Evolutionary conservation across 2,888 invertebrate genomes (phyloP).

Genomic region (Artemia sinica): DNA sequence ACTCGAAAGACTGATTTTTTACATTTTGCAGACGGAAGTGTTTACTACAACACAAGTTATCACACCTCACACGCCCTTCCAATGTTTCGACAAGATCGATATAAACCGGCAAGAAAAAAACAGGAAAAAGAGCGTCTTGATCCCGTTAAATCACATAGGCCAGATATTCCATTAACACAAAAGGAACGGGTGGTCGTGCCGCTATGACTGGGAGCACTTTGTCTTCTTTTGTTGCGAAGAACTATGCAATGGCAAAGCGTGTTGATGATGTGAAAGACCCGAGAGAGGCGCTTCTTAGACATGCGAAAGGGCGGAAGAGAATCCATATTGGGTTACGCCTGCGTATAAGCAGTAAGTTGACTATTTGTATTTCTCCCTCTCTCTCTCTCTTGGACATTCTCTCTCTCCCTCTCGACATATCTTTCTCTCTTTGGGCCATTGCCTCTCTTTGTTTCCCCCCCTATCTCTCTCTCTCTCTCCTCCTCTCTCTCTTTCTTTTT

Average conservation of each 20-base stretch:
- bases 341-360: conserved; percentile 50
- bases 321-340: conserved; percentile 90
- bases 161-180: conserved; percentile 39
- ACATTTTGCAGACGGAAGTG: conserved; percentile 41
- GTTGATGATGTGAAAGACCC: conserved; percentile 82
- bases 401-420: conserved; percentile 1
- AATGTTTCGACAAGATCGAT: conserved; percentile 75
- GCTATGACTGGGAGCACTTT: conserved; percentile 87
- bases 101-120: conserved; percentile 69
- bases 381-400: background rate
- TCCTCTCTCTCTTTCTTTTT: too few relatives aligned
- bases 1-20: background rate
- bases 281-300: conserved; percentile 79
- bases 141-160: conserved; percentile 37
- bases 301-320: conserved; percentile 82
- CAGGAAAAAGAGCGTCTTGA: conserved; percentile 71
- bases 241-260: conserved; percentile 76
- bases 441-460: background rate
- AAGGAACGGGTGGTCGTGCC: conserved; percentile 62
- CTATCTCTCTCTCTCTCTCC: too few relatives aligned
- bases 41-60: conserved; percentile 81
- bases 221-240: conserved; percentile 87
- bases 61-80: conserved; percentile 69
- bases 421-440: conserved; percentile 14
- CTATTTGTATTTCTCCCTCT: background rate